Evolutionary conservation across 2,113 vertebrate genomes (phyloP).

Genomic region (Ageneiosus marmoratus): DNA sequence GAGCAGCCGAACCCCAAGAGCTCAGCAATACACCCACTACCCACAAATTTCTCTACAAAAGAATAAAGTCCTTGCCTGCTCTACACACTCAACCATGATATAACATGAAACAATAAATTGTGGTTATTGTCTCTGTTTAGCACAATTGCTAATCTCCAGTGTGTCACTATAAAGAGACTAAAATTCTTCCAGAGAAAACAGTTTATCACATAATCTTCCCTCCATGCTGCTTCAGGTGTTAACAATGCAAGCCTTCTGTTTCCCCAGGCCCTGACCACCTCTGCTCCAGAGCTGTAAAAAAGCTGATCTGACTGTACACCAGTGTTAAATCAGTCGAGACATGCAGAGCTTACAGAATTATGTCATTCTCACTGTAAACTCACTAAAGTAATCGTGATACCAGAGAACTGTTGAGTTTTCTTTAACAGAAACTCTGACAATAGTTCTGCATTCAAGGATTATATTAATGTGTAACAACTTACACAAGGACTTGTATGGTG

Average conservation of each 20-base stretch:
- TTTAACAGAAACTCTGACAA: neutral
- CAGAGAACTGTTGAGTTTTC: neutral
- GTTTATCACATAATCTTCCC: neutral
- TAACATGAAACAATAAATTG: neutral
- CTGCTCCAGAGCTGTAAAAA: conserved; percentile 10
- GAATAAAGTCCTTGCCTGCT: neutral
- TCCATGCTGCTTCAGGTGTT: neutral
- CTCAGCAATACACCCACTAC: conserved; percentile 7
- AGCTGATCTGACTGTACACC: neutral
- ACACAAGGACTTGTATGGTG: neutral
- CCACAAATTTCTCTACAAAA: neutral
- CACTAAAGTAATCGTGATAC: neutral
- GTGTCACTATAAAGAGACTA: neutral
- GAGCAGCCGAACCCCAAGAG: conserved; percentile 41
- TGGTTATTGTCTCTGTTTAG: neutral
- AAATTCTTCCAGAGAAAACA: neutral
- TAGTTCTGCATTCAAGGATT: neutral
- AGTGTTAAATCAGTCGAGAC: neutral
- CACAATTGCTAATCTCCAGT: neutral
- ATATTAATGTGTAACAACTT: neutral
- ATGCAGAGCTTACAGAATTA: neutral
- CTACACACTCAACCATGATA: neutral
- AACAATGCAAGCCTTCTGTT: conserved; percentile 22
- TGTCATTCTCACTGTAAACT: neutral
- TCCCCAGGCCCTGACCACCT: neutral